Evolutionary conservation across 2,888 invertebrate genomes (phyloP).

Genomic region (Ashinkailepas kermadecensis): DNA sequence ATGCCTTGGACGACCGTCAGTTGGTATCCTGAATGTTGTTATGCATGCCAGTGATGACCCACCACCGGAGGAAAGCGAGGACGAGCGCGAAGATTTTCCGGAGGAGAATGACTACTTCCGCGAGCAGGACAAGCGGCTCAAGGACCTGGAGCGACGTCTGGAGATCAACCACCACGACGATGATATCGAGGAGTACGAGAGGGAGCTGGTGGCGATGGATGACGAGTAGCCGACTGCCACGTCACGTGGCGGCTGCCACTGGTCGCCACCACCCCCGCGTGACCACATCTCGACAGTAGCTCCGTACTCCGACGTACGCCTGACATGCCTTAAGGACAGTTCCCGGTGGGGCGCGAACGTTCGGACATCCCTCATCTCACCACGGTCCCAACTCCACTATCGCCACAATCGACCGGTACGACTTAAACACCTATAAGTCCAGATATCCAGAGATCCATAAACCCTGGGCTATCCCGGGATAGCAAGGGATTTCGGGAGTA

Average conservation of each 20-base stretch:
- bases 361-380: too few species aligned
- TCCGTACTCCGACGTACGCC: too few species aligned
- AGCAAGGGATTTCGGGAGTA: too few species aligned
- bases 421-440: too few species aligned
- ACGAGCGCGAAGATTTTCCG: neutral
- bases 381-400: too few species aligned
- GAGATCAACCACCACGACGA: neutral
- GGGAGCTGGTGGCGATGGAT: neutral
- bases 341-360: too few species aligned
- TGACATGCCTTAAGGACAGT: too few species aligned
- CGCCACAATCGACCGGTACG: too few species aligned
- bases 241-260: neutral
- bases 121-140: neutral
- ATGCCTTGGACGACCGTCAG: neutral
- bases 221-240: neutral
- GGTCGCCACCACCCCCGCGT: too few species aligned
- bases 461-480: too few species aligned
- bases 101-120: neutral
- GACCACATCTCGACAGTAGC: too few species aligned
- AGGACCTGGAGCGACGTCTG: neutral
- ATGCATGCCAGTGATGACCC: neutral
- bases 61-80: neutral
- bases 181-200: neutral
- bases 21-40: neutral
- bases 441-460: too few species aligned